Conservation (phyloP, 2,113 vertebrate genomes). For the Pteropus alecto region DNA sequence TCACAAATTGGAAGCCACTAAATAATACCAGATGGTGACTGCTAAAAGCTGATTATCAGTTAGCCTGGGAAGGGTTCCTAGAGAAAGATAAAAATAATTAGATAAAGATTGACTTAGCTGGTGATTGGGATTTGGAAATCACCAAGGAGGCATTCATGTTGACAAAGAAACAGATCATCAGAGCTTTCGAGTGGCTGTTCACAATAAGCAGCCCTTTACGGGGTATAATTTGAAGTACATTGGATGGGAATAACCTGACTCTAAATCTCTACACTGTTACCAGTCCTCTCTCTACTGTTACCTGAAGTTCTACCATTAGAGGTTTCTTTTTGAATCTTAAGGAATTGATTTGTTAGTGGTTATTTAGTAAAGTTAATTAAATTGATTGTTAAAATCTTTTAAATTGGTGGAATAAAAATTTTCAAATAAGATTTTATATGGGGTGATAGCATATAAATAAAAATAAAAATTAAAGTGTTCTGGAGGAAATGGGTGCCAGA, state of each 20-base stretch:
- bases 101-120: neutral
- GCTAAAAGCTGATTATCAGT: neutral
- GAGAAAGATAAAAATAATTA: conserved; percentile 39
- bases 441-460: neutral
- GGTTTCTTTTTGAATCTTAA: neutral
- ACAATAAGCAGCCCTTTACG: neutral
- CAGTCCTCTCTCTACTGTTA: neutral
- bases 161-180: conserved; percentile 7
- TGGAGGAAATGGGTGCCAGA: neutral
- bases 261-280: neutral
- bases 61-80: neutral
- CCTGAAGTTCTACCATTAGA: neutral
- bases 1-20: conserved; percentile 22
- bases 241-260: neutral
- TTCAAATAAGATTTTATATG: neutral
- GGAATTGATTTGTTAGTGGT: neutral
- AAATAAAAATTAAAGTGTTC: neutral
- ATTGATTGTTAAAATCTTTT: neutral
- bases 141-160: neutral
- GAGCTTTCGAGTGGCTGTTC: neutral
- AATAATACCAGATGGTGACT: conserved; percentile 12
- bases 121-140: conserved; percentile 1
- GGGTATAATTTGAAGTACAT: neutral
- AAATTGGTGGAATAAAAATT: neutral
- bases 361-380: neutral